These are phyloP conservation scores for Heterodera schachtii DNA, from an alignment of 1,140 invertebrate genomes.

Conservation along the genomic window DNA sequence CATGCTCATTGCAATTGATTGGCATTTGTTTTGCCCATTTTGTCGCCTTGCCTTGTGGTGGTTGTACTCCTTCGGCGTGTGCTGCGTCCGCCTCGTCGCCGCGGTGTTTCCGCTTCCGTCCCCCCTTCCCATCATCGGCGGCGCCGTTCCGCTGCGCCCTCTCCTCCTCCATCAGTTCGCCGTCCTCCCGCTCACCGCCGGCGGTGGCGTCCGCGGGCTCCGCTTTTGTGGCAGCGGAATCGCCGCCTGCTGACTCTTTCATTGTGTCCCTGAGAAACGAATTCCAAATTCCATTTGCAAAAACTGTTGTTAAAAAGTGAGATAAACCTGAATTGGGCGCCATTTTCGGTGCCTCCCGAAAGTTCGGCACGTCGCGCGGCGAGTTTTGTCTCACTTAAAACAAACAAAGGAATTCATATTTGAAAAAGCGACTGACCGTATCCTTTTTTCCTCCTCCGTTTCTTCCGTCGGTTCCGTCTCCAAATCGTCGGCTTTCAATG, in stretches of 20 bases:
- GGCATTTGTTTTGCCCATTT: too few species aligned
- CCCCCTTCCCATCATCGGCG: background rate
- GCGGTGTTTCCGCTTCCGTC: background rate
- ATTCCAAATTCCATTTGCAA: too few species aligned
- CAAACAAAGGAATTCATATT: too few species aligned
- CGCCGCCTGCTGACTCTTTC: background rate
- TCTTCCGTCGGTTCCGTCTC: conserved; percentile 64
- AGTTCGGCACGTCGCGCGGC: conserved; percentile 42
- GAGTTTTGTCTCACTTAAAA: conserved; percentile 48
- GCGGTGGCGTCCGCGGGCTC: conserved; percentile 12
- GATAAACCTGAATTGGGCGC: conserved; percentile 10
- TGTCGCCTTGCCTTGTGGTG: background rate
- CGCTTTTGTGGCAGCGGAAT: background rate
- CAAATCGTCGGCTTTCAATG: conserved; percentile 72
- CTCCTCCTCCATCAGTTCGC: conserved; percentile 43
- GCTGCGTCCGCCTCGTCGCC: conserved; percentile 5
- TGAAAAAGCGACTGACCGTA: conserved; percentile 14
- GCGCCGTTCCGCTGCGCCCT: conserved; percentile 16
- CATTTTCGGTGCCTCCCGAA: background rate
- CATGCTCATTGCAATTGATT: too few species aligned
- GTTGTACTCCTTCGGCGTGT: background rate
- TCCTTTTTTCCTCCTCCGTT: conserved; percentile 48
- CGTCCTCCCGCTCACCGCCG: conserved; percentile 42
- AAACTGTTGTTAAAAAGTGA: too few species aligned
- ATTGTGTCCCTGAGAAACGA: conserved; percentile 16